These are phyloP conservation scores for Diprion similis DNA, from an alignment of 1,140 invertebrate species.

Conservation along the genomic window DNA sequence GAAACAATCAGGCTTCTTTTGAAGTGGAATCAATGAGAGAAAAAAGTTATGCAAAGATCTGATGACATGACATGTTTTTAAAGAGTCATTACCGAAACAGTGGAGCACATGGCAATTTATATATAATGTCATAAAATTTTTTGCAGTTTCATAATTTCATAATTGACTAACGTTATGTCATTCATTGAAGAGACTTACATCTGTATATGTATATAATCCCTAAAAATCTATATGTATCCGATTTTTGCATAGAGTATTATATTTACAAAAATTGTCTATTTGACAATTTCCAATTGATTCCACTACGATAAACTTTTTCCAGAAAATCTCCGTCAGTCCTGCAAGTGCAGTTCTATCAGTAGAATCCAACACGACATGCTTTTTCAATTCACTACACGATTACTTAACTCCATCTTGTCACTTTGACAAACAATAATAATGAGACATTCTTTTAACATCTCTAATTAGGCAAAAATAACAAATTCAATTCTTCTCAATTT, in stretches of 20 bases:
- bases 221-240: conserved; percentile 31
- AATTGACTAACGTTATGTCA: conserved; percentile 47
- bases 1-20: too few relatives aligned
- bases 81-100: conserved; percentile 26
- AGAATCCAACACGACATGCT: neutral
- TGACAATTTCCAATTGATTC: too few relatives aligned
- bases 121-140: conserved; percentile 40
- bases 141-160: conserved; percentile 40
- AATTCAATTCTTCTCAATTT: neutral
- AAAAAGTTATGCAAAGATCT: too few relatives aligned
- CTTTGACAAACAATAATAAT: neutral
- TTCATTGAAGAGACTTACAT: conserved; percentile 1
- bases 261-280: conserved; percentile 43
- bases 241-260: conserved; percentile 28
- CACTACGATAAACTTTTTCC: too few relatives aligned
- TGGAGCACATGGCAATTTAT: neutral
- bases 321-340: neutral
- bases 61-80: too few relatives aligned
- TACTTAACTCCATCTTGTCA: neutral
- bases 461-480: neutral
- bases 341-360: neutral
- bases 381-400: neutral
- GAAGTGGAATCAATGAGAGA: too few relatives aligned
- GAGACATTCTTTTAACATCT: neutral
- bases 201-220: conserved; percentile 3